Evolutionary conservation across 1,140 invertebrate genomes (phyloP).

Genomic region (Aleiodes sp.): DNA sequence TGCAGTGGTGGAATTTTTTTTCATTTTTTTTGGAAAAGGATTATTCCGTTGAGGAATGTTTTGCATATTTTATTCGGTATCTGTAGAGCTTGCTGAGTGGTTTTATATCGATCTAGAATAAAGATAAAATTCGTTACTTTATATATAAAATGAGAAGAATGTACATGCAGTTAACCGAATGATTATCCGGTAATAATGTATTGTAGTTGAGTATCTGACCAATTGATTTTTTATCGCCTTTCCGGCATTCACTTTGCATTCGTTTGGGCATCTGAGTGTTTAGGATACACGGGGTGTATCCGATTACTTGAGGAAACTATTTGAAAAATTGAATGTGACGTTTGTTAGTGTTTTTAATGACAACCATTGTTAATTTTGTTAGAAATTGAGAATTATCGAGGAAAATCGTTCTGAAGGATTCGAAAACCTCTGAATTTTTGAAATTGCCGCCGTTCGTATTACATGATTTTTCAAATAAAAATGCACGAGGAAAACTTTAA

Average conservation of each 20-base stretch:
- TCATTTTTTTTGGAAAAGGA: background rate
- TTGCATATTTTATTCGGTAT: background rate
- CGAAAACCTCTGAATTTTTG: no score
- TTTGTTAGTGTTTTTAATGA: no score
- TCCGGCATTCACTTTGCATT: slow-evolving; percentile 41
- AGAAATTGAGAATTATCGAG: no score
- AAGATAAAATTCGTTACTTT: background rate
- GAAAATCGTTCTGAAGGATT: no score
- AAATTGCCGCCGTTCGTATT: no score
- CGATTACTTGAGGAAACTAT: slow-evolving; percentile 25
- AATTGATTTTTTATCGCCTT: slow-evolving; percentile 28
- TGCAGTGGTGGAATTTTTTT: background rate
- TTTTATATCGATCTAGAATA: background rate
- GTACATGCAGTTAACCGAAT: no score
- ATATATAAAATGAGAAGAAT: background rate
- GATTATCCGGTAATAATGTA: slow-evolving; percentile 37
- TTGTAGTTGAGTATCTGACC: slow-evolving; percentile 28
- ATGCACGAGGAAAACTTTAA: no score
- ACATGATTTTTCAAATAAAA: no score
- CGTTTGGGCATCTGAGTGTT: background rate
- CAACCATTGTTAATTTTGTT: no score
- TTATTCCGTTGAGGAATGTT: background rate
- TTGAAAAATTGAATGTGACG: background rate
- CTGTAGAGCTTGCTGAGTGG: background rate
- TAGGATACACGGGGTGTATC: background rate